A percentile compares a stretch with the other conserved stretches of the same genome.
Conservation (phyloP, 2,113 vertebrate species). For the Octodon degus region DNA sequence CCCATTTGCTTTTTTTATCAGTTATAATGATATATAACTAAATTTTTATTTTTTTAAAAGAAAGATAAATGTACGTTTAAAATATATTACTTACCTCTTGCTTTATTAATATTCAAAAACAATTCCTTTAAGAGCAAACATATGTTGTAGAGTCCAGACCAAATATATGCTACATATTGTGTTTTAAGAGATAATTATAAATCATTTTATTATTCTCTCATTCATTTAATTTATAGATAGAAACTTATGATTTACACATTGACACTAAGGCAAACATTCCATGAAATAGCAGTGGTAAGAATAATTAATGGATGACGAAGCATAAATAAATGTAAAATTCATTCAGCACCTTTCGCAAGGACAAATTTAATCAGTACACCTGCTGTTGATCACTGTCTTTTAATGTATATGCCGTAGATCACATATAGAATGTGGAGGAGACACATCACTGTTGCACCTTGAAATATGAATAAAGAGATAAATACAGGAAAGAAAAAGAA, state of each 20-base stretch:
- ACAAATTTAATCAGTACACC: slow-evolving; percentile 52
- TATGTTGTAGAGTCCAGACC: background rate
- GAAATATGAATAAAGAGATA: slow-evolving; percentile 54
- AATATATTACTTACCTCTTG: background rate
- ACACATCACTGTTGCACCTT: background rate
- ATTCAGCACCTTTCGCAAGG: background rate
- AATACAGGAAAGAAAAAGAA: slow-evolving; percentile 43
- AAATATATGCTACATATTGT: background rate
- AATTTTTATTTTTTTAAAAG: slow-evolving; percentile 17
- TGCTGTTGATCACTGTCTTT: slow-evolving; percentile 54
- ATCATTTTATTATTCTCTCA: background rate
- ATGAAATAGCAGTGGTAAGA: slow-evolving; percentile 28
- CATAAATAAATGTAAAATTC: slow-evolving; percentile 60
- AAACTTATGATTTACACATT: background rate
- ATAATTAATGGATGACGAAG: slow-evolving; percentile 43
- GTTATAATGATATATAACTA: background rate
- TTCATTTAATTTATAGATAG: slow-evolving; percentile 39
- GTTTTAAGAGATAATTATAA: slow-evolving; percentile 18
- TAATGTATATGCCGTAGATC: slow-evolving; percentile 8
- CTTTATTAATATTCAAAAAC: background rate
- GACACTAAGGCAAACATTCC: slow-evolving; percentile 24
- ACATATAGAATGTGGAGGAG: background rate
- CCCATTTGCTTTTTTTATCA: background rate
- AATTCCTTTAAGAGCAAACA: background rate
- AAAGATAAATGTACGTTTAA: slow-evolving; percentile 1